Base-by-base conservation (phyloP, 2,113 vertebrate species). In the Piaya cayana region DNA sequence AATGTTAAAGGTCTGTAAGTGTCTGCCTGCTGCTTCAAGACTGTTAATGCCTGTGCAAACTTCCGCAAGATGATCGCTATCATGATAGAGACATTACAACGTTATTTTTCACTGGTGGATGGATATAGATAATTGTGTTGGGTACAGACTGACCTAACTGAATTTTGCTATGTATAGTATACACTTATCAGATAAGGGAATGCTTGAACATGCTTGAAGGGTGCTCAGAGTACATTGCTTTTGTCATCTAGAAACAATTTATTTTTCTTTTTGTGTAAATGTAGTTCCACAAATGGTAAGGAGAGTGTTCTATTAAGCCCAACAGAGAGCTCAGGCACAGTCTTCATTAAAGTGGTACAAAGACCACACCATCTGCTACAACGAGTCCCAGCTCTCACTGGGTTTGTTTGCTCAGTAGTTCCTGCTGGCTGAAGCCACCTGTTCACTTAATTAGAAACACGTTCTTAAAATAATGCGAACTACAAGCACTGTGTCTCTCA, bases 361-460 rank as follows among this genome's bases (percentile, higher is more conserved):
- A 97, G 94, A 85, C 95, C 87, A 83, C 43, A 60, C 94, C 95
- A 97, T 97, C 97, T 97, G 97, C 89, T 97, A 32, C 77, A 79
- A 70, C 58, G 63, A 91, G 86, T 92, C 87, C 93, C 83, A 94
- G 90, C 74, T 88, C 96, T 97, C 94, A 11, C 82, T 36, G 93
- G 93, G 80, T 97, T 96, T 95, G 93, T 96, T 95, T 96, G 94
- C 94, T 93, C 88, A 15, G 58, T 95, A 53, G 89, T 89, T 97
- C 90, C 74, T 93, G 87, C 89, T 97, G 92, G 93, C 80, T 93
- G 75, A 43, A 91, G 88, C 96, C 96, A 96, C 96, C 96, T 97
- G 96, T 91, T 98, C 96, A 23, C 83, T 94, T 97, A 95, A 96
- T 97, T 95, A 96, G 76, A 67, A 93, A 58, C 88, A 76, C 62